These are phyloP conservation scores for Arge pagana DNA, from an alignment of 2,888 invertebrate genomes.

Conservation along the genomic window DNA sequence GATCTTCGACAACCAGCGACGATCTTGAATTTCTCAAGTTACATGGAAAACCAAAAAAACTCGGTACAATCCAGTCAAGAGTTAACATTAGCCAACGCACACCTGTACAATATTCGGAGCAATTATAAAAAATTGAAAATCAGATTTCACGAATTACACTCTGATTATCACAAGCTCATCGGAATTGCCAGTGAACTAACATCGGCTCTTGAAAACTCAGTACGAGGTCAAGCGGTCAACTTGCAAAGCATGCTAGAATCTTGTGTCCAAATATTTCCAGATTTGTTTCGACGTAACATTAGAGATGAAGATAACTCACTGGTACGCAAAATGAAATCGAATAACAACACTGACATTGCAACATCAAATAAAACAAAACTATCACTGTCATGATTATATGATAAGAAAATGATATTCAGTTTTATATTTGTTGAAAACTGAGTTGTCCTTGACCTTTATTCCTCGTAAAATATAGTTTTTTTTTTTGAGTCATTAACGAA, in stretches of 20 bases:
- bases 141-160: constrained; percentile 54
- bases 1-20: constrained; percentile 32
- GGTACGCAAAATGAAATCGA: constrained; percentile 32
- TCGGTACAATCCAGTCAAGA: constrained; percentile 36
- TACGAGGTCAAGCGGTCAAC: constrained; percentile 61
- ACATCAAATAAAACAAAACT: background rate
- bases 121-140: constrained; percentile 52
- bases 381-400: background rate
- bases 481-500: background rate
- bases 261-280: constrained; percentile 61
- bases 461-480: background rate
- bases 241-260: constrained; percentile 58
- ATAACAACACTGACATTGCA: no score
- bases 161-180: constrained; percentile 58
- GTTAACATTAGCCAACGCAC: constrained; percentile 39
- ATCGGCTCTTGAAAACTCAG: constrained; percentile 63
- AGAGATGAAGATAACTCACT: constrained; percentile 36
- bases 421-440: no score
- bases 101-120: constrained; percentile 41
- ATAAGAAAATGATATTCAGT: background rate
- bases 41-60: constrained; percentile 19
- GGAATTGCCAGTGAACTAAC: constrained; percentile 66
- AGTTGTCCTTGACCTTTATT: no score
- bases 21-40: constrained; percentile 27
- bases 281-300: constrained; percentile 56